phyloP scores from a whole-genome alignment of 2,797 vertebrate species.

The Alca torda region DNA sequence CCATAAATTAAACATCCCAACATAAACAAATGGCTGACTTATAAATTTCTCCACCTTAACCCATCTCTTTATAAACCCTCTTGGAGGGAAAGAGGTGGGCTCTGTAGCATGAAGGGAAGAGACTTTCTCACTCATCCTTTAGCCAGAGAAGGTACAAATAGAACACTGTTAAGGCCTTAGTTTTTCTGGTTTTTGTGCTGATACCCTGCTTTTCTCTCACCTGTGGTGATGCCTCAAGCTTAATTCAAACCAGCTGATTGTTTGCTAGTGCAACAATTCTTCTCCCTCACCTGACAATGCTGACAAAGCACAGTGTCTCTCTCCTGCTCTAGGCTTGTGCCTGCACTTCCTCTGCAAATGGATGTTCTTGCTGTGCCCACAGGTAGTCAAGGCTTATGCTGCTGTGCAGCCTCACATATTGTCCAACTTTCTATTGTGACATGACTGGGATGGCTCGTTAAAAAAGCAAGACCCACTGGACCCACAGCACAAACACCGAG shows the following conservation, averaged over 20 bases:
- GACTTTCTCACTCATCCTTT: background rate
- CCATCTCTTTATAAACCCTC: background rate
- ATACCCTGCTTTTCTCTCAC: background rate
- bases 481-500: background rate
- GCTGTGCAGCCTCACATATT: background rate
- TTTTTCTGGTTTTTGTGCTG: background rate
- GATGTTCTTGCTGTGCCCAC: background rate
- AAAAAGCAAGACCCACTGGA: background rate
- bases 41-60: background rate
- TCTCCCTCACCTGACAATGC: background rate
- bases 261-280: background rate
- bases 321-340: background rate
- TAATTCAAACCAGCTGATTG: background rate
- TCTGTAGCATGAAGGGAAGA: background rate
- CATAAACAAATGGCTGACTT: background rate
- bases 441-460: background rate
- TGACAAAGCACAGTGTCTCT: background rate
- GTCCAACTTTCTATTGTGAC: background rate
- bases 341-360: background rate
- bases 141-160: background rate
- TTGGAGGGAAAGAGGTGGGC: background rate
- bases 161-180: background rate
- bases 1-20: background rate
- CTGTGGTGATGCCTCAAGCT: background rate
- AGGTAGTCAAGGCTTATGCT: background rate